phyloP scores from a whole-genome alignment of 1,140 invertebrate genomes.

The Anagrus nilaparvatae region DNA sequence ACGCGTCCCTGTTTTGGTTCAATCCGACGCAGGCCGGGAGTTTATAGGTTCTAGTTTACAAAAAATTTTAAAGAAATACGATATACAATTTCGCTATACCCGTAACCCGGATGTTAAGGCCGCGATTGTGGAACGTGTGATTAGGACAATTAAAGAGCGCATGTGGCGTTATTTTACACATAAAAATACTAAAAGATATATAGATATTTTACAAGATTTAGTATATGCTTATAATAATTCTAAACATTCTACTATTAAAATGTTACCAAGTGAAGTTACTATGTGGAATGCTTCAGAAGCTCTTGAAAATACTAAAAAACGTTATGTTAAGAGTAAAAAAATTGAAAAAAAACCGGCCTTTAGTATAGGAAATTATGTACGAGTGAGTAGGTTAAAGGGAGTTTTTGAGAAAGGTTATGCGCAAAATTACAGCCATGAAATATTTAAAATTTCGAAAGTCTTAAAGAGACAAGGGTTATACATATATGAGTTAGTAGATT shows the following conservation, averaged over 20 bases:
- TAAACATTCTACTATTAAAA: slow-evolving; percentile 12
- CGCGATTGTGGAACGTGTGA: slow-evolving; percentile 18
- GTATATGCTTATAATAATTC: slow-evolving; percentile 16
- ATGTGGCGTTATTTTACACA: slow-evolving; percentile 20
- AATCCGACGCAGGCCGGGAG: slow-evolving; percentile 10
- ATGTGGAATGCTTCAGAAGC: slow-evolving; percentile 3
- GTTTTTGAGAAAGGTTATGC: slow-evolving; percentile 15
- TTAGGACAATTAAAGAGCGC: slow-evolving; percentile 17
- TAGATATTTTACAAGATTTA: slow-evolving; percentile 17
- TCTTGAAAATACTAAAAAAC: slow-evolving; percentile 10
- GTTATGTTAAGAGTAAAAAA: slow-evolving; percentile 4
- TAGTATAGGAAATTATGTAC: not conserved
- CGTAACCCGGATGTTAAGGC: slow-evolving; percentile 19
- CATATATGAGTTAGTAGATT: not conserved
- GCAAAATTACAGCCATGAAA: slow-evolving; percentile 2
- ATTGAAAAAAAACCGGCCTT: not conserved
- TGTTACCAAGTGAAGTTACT: slow-evolving; percentile 5
- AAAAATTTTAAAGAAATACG: slow-evolving; percentile 11
- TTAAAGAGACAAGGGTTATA: not conserved
- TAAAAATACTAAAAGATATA: slow-evolving; percentile 9
- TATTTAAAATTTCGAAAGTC: not conserved
- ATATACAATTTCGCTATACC: slow-evolving; percentile 14
- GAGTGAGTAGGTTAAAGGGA: not conserved
- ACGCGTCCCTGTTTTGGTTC: not conserved
- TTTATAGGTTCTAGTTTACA: slow-evolving; percentile 16